These are phyloP conservation scores for Nipponia nippon DNA, from an alignment of 2,113 vertebrate genomes.

Conservation along the genomic window DNA sequence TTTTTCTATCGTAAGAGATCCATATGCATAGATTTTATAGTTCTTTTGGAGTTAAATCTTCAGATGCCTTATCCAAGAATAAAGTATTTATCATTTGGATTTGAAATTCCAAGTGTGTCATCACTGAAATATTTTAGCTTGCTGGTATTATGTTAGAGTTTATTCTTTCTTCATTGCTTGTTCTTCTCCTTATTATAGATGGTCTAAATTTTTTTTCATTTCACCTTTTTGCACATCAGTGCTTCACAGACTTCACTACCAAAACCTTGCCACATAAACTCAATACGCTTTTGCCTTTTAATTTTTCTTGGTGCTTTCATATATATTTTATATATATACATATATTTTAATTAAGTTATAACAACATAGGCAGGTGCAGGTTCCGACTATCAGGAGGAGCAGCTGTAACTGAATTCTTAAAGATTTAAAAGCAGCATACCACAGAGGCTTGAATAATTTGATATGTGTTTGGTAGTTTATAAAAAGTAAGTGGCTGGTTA, in stretches of 20 bases:
- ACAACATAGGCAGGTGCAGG: not conserved
- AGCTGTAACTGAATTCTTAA: not conserved
- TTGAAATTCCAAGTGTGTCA: not conserved
- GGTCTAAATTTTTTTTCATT: not conserved
- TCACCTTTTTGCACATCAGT: not conserved
- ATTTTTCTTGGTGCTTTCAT: not conserved
- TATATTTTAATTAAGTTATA: not conserved
- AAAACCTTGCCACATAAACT: not conserved
- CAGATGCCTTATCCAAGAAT: not conserved
- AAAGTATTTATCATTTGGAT: not conserved
- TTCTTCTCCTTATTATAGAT: not conserved
- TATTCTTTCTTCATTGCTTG: not conserved
- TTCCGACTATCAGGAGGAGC: not conserved
- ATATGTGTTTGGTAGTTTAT: not conserved
- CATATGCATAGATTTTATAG: not conserved
- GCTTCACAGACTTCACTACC: not conserved
- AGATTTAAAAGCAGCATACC: not conserved
- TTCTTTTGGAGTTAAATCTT: not conserved
- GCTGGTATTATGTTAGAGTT: not conserved
- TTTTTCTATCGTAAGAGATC: not conserved
- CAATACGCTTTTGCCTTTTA: not conserved
- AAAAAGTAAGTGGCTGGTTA: not conserved
- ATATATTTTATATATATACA: not conserved
- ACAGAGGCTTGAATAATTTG: not conserved
- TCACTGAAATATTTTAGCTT: not conserved